Conservation (phyloP, 2,113 vertebrate genomes). For the Ammodytes dubius region DNA sequence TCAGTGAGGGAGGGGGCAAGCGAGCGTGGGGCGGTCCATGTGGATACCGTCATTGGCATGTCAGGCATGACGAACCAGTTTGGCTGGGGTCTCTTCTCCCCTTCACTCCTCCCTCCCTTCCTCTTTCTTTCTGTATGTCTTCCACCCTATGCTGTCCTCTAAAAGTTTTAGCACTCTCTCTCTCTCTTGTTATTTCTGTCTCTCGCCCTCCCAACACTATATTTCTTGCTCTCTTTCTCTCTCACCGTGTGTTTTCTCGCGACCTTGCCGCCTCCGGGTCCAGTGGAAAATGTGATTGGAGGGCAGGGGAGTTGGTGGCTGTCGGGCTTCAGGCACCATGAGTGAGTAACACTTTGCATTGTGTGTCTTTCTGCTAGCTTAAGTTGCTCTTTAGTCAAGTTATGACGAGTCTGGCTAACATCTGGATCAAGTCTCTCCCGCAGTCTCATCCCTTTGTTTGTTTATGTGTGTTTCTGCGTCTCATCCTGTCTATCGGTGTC, state of each 20-base stretch:
- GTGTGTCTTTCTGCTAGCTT: conserved; percentile 24
- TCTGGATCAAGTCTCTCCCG: conserved; percentile 14
- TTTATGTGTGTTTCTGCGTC: background rate
- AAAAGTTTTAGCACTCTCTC: conserved; percentile 45
- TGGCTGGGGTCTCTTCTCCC: conserved; percentile 62
- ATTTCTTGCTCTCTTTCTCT: conserved; percentile 27
- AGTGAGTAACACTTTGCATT: conserved; percentile 74
- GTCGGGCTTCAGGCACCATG: conserved; percentile 79
- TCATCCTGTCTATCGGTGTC: background rate
- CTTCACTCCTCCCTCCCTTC: conserved; percentile 48
- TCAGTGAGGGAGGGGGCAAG: conserved; percentile 10
- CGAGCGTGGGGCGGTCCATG: conserved; percentile 55
- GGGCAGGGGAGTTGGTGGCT: conserved; percentile 57
- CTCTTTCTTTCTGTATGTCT: conserved; percentile 21
- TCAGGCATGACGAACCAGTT: conserved; percentile 77
- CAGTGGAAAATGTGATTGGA: conserved; percentile 76
- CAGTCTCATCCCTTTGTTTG: conserved; percentile 19
- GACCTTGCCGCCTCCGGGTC: conserved; percentile 45
- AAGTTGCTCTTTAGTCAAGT: background rate
- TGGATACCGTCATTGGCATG: conserved; percentile 76
- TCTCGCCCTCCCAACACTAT: conserved; percentile 44
- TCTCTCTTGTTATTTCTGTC: conserved; percentile 49
- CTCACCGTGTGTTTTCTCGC: conserved; percentile 37
- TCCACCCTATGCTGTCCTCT: conserved; percentile 31
- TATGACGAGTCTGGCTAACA: conserved; percentile 16